These are phyloP conservation scores for Cephus pygmeus DNA, from an alignment of 2,888 invertebrate species.

Conservation along the genomic window DNA sequence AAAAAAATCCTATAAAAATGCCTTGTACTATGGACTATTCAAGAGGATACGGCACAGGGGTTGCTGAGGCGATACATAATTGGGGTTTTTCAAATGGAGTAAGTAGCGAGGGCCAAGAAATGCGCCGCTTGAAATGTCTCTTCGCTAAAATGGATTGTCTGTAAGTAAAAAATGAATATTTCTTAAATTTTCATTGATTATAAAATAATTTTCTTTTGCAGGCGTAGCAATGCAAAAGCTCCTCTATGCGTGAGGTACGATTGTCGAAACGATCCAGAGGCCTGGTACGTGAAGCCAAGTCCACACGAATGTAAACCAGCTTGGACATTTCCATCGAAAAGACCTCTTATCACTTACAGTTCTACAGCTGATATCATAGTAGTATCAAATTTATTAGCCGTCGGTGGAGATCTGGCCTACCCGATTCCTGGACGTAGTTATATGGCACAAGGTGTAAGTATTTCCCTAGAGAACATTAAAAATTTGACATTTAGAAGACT, in stretches of 20 bases:
- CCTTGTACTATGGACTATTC: slow-evolving; percentile 47
- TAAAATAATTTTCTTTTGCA: slow-evolving; percentile 9
- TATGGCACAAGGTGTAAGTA: slow-evolving; percentile 47
- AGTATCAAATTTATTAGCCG: slow-evolving; percentile 37
- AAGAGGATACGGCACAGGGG: slow-evolving; percentile 46
- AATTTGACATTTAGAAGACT: not conserved
- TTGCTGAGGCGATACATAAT: slow-evolving; percentile 55
- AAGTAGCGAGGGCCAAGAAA: slow-evolving; percentile 49
- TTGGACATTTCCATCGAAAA: slow-evolving; percentile 47
- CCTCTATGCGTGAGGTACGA: slow-evolving; percentile 45
- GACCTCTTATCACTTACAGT: slow-evolving; percentile 52
- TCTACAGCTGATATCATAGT: slow-evolving; percentile 40
- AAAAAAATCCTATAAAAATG: slow-evolving; percentile 22
- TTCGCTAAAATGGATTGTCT: slow-evolving; percentile 50
- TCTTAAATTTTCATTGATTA: not conserved
- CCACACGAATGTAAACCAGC: slow-evolving; percentile 52
- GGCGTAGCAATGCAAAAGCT: slow-evolving; percentile 29
- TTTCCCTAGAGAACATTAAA: not conserved
- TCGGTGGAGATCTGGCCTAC: slow-evolving; percentile 39
- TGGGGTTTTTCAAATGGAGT: slow-evolving; percentile 57
- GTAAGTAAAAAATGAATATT: slow-evolving; percentile 36
- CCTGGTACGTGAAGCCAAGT: slow-evolving; percentile 51
- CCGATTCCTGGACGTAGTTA: slow-evolving; percentile 48
- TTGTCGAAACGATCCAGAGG: slow-evolving; percentile 47
- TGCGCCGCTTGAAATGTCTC: slow-evolving; percentile 51